Conservation (phyloP, 2,797 vertebrate genomes). For the Sebastolobus altivelis region DNA sequence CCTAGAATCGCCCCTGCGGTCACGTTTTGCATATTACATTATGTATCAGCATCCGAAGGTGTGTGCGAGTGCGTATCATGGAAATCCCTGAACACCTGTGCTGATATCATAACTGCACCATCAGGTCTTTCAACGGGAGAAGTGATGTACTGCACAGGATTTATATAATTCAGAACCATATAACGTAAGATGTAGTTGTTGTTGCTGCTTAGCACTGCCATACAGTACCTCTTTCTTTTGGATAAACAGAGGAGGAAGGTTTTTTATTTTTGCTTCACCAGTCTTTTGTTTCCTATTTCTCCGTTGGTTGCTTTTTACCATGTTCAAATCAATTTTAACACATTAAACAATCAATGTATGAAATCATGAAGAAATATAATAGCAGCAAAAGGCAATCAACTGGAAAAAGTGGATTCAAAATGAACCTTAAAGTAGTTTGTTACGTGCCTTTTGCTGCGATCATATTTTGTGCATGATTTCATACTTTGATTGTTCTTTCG, state of each 20-base stretch:
- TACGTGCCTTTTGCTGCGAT: neutral
- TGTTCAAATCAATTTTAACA: neutral
- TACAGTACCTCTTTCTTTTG: neutral
- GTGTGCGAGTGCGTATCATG: neutral
- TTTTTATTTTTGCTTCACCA: neutral
- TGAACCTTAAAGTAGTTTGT: neutral
- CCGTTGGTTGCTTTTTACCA: neutral
- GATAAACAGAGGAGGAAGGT: neutral
- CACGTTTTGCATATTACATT: constrained; percentile 50
- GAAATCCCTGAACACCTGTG: constrained; percentile 11
- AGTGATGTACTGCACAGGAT: neutral
- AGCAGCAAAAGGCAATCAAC: neutral
- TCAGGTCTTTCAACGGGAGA: neutral
- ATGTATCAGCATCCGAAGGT: constrained; percentile 7
- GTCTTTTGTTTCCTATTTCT: neutral
- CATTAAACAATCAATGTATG: neutral
- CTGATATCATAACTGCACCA: neutral
- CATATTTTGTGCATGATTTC: neutral
- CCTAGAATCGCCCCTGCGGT: too few species aligned
- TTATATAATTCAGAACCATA: neutral
- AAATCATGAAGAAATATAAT: neutral
- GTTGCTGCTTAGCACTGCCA: neutral
- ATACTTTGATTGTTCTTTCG: constrained; percentile 1
- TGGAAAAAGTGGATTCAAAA: neutral
- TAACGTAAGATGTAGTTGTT: neutral